Conservation (phyloP, 2,797 vertebrate genomes). For the Podargus strigoides region DNA sequence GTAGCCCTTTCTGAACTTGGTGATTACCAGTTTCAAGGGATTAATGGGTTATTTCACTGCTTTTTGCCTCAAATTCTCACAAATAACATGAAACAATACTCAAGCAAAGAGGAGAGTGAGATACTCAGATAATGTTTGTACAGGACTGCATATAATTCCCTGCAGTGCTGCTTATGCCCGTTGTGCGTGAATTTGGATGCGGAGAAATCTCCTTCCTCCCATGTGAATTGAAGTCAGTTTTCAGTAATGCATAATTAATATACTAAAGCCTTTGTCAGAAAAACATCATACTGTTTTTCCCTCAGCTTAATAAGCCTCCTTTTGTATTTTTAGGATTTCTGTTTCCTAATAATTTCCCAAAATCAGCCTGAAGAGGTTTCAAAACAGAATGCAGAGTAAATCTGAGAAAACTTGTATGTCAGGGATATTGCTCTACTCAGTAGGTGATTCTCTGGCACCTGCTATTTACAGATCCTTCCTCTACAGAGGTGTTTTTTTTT, state of each 20-base stretch:
- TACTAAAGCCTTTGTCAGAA: conserved; percentile 25
- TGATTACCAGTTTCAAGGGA: not conserved
- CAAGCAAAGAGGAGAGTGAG: not conserved
- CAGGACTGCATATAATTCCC: not conserved
- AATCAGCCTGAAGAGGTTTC: conserved; percentile 12
- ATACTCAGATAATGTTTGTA: not conserved
- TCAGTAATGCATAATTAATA: conserved; percentile 42
- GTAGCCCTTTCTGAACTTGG: not conserved
- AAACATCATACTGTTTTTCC: conserved; percentile 3
- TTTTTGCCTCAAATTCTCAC: not conserved
- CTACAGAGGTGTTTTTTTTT: not conserved
- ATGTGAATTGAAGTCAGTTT: not conserved
- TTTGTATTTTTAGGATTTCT: conserved; percentile 38
- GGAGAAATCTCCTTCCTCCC: not conserved
- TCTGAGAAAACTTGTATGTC: not conserved
- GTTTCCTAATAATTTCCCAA: not conserved
- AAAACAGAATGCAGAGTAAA: not conserved
- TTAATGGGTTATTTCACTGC: not conserved
- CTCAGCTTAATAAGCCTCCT: not conserved
- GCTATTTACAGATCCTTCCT: not conserved
- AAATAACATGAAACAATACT: not conserved
- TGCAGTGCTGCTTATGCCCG: not conserved
- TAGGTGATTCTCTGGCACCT: not conserved
- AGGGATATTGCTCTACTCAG: not conserved
- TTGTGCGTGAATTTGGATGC: not conserved